Evolutionary conservation across 1,140 invertebrate species (phyloP), one percentile per base, ranked within the genome.

Genomic region (Brachionus paranguensis): DNA sequence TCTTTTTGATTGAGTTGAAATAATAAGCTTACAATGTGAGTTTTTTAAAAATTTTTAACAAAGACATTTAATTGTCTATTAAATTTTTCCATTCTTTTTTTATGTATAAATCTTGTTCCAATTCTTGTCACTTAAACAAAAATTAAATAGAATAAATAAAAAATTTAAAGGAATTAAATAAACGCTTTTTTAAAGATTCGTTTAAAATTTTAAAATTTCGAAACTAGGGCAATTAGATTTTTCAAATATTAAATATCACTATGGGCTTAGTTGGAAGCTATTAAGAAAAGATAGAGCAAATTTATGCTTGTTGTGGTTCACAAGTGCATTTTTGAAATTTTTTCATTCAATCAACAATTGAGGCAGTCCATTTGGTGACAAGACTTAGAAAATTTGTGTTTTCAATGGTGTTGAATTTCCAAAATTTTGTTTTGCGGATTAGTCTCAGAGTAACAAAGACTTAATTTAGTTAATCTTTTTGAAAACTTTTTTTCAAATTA

Each of bases 391-490:
- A 37, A 37, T 37, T 37, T 37, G 4, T 37, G 33, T 37, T 60
- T 60, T 60, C 3, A 24, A 24, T 60, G 53, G 53, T 60, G 53
- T 60, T 20, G 10, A 60, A 60, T 60, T 60, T 60, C 53, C 27
- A 55, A 29, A 37, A 60, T 60, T 60, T 60, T 60, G 53, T 24
- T 60, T 24, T 60, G 17, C 20, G 53, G 53, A 60, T 60, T 60
- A 60, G 53, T 60, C 53, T 60, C 8, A 60, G 20, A 60, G 53
- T 27, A 60, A 60, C 53, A 24, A 60, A 60, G 20, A 10, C 53
- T 60, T 20, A 60, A 72, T 72, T 72, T 41, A 10, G 33, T 72
- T 72, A 72, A 72, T 72, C 65, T 68, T 41, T 68, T 68, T 33
- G 27, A 37, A 64, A 64, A 64, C 55, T 64, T 60, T 29, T 29